Base-by-base conservation (phyloP, 1,140 invertebrate genomes). In the Sminthurides bifidus region DNA sequence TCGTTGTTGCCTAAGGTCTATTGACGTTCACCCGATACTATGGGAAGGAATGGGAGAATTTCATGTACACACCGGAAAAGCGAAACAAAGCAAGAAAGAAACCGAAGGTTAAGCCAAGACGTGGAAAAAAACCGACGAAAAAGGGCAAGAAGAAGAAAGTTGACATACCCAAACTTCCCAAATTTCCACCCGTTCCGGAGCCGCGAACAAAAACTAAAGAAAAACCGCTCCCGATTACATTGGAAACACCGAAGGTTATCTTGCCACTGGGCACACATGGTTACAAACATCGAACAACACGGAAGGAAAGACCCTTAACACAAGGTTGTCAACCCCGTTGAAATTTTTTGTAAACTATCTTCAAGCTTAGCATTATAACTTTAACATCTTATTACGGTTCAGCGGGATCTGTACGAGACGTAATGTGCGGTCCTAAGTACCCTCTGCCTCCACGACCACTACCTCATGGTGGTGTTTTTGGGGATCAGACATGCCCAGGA, bases 401-500 rank as follows among this genome's bases (percentile, higher is more conserved):
- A 55, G 61, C 37, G 43, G 63, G 63, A 1, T 61, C 63, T 0
- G 27, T 65, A 6, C 37, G 57, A 23, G 57, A 61, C 41, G 59
- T 61, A 8, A 38, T 59, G 30, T 65, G 63, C 37, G 53, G 59
- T 1, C 52, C 52, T 17, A 54, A 27, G 23, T 61, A 49, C 21
- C 63, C 63, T 6, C 31, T 65, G 1, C 59, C 59, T 1, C 59
- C 63, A 12, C 52, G 63, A 21, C 63, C 63, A 14, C 54, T 54
- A 12, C 59, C 57, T 14, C 63, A 65, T 40, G 63, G 63, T 44
- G 63, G 59, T 31, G 53, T 65, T 14, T 59, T 51, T 17, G 63
- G 61, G 17, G 26, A 64, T 45, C 6, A 19, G 2, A 56, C 54
- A 24, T 65, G 63, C 43, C 41, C 50, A 3, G 3, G 26, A 10